These are phyloP conservation scores for Teleopsis dalmanni DNA, from an alignment of 1,140 invertebrate species.

Conservation along the genomic window DNA sequence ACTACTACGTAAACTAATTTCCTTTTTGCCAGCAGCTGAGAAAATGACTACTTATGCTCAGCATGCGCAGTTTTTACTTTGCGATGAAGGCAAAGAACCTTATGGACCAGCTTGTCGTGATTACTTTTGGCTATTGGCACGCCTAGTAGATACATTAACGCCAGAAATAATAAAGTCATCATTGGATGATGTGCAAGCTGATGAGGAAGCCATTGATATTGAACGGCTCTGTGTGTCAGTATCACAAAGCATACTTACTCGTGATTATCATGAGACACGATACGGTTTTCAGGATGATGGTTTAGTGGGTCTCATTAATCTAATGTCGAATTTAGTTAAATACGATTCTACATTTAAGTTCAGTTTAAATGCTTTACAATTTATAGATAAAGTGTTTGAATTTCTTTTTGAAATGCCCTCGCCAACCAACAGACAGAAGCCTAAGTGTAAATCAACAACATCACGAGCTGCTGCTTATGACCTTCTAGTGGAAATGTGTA, in stretches of 20 bases:
- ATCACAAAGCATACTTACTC: conserved; percentile 61
- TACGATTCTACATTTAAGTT: conserved; percentile 82
- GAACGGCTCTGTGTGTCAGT: conserved; percentile 70
- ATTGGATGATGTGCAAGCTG: conserved; percentile 20
- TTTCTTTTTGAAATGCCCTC: conserved; percentile 85
- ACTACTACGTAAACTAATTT: conserved; percentile 69
- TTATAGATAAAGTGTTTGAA: conserved; percentile 70
- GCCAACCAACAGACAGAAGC: conserved; percentile 72
- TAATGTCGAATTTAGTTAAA: conserved; percentile 78
- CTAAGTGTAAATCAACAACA: conserved; percentile 86
- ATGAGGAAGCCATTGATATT: conserved; percentile 59
- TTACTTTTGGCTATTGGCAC: conserved; percentile 87
- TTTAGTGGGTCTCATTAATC: conserved; percentile 77
- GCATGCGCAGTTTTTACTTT: conserved; percentile 48
- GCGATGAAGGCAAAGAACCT: conserved; percentile 81
- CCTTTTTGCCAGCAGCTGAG: conserved; percentile 73
- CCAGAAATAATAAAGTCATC: conserved; percentile 67
- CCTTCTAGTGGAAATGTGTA: conserved; percentile 77
- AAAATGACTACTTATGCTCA: conserved; percentile 66
- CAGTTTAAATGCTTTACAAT: conserved; percentile 65
- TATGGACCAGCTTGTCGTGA: conserved; percentile 88
- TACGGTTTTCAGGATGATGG: conserved; percentile 83
- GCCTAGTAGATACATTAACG: conserved; percentile 76
- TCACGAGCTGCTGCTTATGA: conserved; percentile 85
- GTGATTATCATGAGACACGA: conserved; percentile 75